Percentiles rank a stretch among this genome's conserved stretches.
These are phyloP conservation scores for Drosophila fuyamai DNA, from an alignment of 1,140 invertebrate genomes.

Conservation along the genomic window DNA sequence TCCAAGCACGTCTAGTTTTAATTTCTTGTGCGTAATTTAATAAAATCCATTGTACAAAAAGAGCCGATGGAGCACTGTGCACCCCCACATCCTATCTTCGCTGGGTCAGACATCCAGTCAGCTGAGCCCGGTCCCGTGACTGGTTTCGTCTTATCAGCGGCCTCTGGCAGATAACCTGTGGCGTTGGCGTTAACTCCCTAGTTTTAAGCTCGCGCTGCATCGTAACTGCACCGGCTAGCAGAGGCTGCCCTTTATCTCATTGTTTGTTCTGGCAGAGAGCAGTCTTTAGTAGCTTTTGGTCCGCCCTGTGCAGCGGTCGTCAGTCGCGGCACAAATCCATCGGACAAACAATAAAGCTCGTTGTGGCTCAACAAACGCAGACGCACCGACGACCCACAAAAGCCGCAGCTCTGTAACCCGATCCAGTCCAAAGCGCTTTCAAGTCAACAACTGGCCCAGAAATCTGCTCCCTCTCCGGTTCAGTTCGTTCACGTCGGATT, in stretches of 20 bases:
- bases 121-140: constrained; percentile 71
- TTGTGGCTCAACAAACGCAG: constrained; percentile 41
- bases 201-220: constrained; percentile 38
- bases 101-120: constrained; percentile 50
- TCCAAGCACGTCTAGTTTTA: constrained; percentile 70
- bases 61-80: background rate
- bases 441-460: constrained; percentile 29
- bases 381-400: constrained; percentile 55
- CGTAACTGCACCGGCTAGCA: constrained; percentile 9
- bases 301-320: constrained; percentile 46
- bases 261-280: constrained; percentile 58
- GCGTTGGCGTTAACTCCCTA: constrained; percentile 37
- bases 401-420: constrained; percentile 65
- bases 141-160: constrained; percentile 63
- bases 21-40: constrained; percentile 78
- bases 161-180: constrained; percentile 62
- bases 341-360: constrained; percentile 25
- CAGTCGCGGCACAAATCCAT: constrained; percentile 27
- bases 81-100: constrained; percentile 10
- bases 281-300: constrained; percentile 49
- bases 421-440: constrained; percentile 29
- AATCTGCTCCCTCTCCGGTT: constrained; percentile 14
- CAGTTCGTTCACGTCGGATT: constrained; percentile 44
- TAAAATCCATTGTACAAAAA: constrained; percentile 80
- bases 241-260: constrained; percentile 57